Base-by-base conservation (phyloP, 2,113 vertebrate genomes). In the Notothenia rossii region DNA sequence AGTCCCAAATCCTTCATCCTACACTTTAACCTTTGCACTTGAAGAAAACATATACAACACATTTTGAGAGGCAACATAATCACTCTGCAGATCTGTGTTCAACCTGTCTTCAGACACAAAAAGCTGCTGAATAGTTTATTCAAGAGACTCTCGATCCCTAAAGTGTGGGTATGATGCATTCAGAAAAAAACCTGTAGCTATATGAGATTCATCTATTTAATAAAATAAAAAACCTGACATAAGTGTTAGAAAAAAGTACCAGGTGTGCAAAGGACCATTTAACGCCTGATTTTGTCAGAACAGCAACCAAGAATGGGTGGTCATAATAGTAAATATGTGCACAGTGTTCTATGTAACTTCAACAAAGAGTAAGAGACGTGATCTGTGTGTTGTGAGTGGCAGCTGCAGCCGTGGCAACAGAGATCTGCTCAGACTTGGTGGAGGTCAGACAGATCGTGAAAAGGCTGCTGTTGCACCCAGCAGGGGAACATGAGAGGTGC, bases 401-500 rank as follows among this genome's bases (percentile, higher is more conserved):
- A 25, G 58, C 51, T 73, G 75, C 79, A 40, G 59, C 77, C 18
- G 43, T 51, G 45, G 79, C 51, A 56, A 78, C 48, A 11, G 25
- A 69, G 75, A 78, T 85, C 72, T 86, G 87, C 55, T 82, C 75
- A 68, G 80, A 83, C 66, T 51, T 1, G 29, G 55, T 48, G 53
- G 63, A 63, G 68, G 72, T 56, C 68, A 71, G 79, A 56, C 72
- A 66, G 53, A 46, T 17, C 59, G 69, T 61, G 20, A 49, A 70
- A 60, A 72, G 54, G 62, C 76, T 40, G 14, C 25, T 22, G 29
- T 60, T 64, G 70, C 65, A 22, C 76, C 70, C 84, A 36, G 84
- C 78, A 64, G 76, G 75, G 48, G 46, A 60, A 69, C 72, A 78
- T 29, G 74, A 90, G 90, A 91, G 90, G 91, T 93, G 91, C 86